phyloP scores from a whole-genome alignment of 2,113 vertebrate genomes.

The Anolis sagrei region DNA sequence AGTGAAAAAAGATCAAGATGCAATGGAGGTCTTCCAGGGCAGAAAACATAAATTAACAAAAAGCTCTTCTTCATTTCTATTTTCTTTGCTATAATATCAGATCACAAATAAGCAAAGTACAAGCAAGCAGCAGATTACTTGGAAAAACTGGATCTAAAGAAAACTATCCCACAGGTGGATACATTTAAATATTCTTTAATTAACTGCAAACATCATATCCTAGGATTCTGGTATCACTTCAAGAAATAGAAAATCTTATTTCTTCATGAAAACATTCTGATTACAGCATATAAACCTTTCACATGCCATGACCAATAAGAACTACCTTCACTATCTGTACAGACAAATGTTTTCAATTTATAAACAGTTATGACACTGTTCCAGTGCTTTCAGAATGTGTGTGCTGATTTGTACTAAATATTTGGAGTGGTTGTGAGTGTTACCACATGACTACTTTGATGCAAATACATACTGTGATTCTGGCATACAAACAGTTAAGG shows the following conservation, averaged over 20 bases:
- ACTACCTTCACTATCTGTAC: constrained; percentile 65
- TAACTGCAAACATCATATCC: constrained; percentile 69
- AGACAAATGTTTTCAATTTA: constrained; percentile 45
- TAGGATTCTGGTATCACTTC: constrained; percentile 63
- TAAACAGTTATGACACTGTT: constrained; percentile 34
- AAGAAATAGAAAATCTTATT: constrained; percentile 70
- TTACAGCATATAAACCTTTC: constrained; percentile 74
- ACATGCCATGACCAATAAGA: constrained; percentile 66
- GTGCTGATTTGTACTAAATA: neutral
- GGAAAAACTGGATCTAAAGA: constrained; percentile 47
- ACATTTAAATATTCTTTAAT: constrained; percentile 51
- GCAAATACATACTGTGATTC: neutral
- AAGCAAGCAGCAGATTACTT: constrained; percentile 45
- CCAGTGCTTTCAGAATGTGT: constrained; percentile 40
- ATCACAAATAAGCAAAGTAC: constrained; percentile 49
- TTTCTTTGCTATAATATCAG: constrained; percentile 35
- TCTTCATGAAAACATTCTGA: constrained; percentile 68
- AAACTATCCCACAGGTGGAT: constrained; percentile 57
- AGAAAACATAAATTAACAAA: constrained; percentile 48
- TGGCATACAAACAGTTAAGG: neutral
- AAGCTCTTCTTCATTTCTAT: constrained; percentile 8
- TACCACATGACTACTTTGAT: neutral
- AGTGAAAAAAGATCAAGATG: constrained; percentile 73
- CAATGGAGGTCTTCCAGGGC: constrained; percentile 60
- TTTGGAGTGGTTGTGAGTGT: neutral